phyloP scores from a whole-genome alignment of 2,113 vertebrate species.

The Urocynchramus pylzowi region DNA sequence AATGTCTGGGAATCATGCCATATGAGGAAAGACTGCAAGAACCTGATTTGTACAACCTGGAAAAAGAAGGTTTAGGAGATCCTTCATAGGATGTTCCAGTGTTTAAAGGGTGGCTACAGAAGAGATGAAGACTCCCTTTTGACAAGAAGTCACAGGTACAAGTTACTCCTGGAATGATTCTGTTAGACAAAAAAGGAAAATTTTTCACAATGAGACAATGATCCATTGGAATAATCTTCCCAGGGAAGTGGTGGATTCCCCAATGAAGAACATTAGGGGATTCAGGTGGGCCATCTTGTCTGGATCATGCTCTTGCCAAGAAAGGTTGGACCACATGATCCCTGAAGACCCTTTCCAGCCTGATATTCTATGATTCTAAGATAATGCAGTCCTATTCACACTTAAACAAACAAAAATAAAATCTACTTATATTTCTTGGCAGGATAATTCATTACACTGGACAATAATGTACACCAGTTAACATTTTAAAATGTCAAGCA shows the following conservation, averaged over 20 bases:
- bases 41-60: background rate
- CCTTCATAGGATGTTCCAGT: background rate
- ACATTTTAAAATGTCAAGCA: constrained; percentile 67
- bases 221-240: background rate
- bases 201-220: background rate
- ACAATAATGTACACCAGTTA: background rate
- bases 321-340: background rate
- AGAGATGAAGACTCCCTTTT: background rate
- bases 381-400: background rate
- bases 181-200: background rate
- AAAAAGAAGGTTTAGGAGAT: background rate
- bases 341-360: background rate
- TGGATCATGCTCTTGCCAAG: background rate
- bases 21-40: background rate
- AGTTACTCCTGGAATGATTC: background rate
- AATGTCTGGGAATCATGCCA: background rate
- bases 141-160: background rate
- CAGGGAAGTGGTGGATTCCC: background rate
- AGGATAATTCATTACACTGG: constrained; percentile 28
- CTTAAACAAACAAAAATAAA: constrained; percentile 37
- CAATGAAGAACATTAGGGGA: background rate
- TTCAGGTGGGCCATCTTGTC: background rate
- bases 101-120: background rate
- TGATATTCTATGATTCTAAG: background rate
- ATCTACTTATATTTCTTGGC: background rate